Percentiles rank a stretch among this genome's conserved stretches.
Evolutionary conservation across 2,888 invertebrate genomes (phyloP).

Genomic region (Parascotia fuliginaria): DNA sequence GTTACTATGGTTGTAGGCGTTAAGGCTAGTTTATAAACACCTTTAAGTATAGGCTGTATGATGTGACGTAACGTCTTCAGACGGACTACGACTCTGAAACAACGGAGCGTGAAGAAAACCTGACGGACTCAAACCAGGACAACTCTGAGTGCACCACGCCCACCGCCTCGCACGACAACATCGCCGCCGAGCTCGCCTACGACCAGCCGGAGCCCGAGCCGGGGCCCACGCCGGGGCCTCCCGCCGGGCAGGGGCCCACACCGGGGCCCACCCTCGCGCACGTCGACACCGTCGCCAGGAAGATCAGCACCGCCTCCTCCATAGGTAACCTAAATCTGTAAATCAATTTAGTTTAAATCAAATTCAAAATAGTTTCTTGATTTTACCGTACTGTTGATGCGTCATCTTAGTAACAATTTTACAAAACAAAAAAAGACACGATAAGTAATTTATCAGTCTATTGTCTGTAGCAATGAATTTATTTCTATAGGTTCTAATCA

Average conservation of each 20-base stretch:
- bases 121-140: conserved; percentile 83
- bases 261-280: conserved; percentile 47
- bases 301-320: conserved; percentile 75
- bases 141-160: conserved; percentile 84
- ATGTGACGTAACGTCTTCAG: too few relatives aligned
- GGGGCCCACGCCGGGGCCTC: not conserved
- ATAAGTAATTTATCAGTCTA: too few relatives aligned
- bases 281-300: conserved; percentile 59
- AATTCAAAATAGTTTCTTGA: too few relatives aligned
- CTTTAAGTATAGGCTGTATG: too few relatives aligned
- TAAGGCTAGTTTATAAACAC: too few relatives aligned
- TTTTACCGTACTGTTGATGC: too few relatives aligned
- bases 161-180: conserved; percentile 79
- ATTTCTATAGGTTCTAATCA: conserved; percentile 73
- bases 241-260: conserved; percentile 44
- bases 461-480: too few relatives aligned
- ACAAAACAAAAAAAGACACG: too few relatives aligned
- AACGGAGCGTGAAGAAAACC: conserved; percentile 81
- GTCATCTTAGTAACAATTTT: too few relatives aligned
- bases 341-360: too few relatives aligned
- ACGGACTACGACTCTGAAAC: conserved; percentile 83
- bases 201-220: conserved; percentile 50
- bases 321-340: not conserved
- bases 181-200: conserved; percentile 72
- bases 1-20: too few relatives aligned